Percentiles rank a stretch among this genome's conserved stretches.
Evolutionary conservation across 2,113 vertebrate genomes (phyloP).

Genomic region (Dromiciops gliroides): DNA sequence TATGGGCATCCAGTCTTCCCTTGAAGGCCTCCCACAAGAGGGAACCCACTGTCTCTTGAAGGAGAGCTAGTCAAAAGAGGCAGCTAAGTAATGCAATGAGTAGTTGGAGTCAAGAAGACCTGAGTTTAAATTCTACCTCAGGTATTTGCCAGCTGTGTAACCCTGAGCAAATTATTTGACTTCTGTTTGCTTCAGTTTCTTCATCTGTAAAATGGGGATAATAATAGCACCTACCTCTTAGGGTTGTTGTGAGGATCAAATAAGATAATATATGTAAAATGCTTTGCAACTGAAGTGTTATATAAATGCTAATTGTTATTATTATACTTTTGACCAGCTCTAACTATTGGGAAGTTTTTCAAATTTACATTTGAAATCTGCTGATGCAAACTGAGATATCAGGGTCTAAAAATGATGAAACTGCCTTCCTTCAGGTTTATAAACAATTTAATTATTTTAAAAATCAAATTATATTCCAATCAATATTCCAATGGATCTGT

Average conservation of each 20-base stretch:
- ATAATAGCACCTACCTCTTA: background rate
- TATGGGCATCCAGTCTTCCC: background rate
- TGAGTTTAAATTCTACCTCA: background rate
- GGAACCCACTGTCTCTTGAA: background rate
- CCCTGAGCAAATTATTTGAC: background rate
- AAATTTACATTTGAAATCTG: background rate
- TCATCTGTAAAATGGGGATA: background rate
- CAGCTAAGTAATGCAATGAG: background rate
- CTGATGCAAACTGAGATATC: background rate
- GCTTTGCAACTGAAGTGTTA: background rate
- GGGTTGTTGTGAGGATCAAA: background rate
- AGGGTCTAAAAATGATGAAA: constrained; percentile 24
- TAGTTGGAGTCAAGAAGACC: background rate
- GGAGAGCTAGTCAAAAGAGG: background rate
- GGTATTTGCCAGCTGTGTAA: background rate
- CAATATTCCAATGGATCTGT: background rate
- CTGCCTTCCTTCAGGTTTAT: background rate
- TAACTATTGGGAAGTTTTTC: background rate
- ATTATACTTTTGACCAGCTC: background rate
- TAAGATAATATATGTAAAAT: background rate
- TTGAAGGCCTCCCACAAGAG: background rate
- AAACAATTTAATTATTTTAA: background rate
- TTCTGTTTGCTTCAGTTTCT: background rate
- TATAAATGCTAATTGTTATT: background rate
- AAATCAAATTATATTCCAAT: background rate